phyloP scores from a whole-genome alignment of 2,888 invertebrate species.

The Dynastes maya region DNA sequence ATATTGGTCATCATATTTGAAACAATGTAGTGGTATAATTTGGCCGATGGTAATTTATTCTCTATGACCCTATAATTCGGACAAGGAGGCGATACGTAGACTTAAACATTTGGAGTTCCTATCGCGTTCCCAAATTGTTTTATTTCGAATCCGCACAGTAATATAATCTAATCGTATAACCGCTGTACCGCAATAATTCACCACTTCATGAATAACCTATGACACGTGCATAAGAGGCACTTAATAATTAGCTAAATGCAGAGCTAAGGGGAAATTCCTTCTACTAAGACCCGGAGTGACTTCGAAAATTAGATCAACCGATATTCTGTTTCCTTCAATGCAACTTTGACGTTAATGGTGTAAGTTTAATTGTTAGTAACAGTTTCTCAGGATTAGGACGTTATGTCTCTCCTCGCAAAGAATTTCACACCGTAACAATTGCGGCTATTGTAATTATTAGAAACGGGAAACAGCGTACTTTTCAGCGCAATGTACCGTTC shows the following conservation, averaged over 20 bases:
- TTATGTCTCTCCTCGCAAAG: slow-evolving; percentile 46
- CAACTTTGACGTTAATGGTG: slow-evolving; percentile 59
- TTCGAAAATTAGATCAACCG: slow-evolving; percentile 38
- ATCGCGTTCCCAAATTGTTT: background rate
- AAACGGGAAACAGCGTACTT: no score
- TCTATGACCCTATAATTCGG: no score
- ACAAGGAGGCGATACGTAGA: no score
- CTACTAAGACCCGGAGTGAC: slow-evolving; percentile 12
- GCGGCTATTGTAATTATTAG: background rate
- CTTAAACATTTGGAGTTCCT: no score
- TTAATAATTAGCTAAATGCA: slow-evolving; percentile 40
- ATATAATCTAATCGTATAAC: slow-evolving; percentile 19
- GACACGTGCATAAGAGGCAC: slow-evolving; percentile 26
- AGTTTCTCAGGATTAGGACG: slow-evolving; percentile 53
- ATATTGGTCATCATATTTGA: no score
- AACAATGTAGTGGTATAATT: no score
- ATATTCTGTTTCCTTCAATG: slow-evolving; percentile 36
- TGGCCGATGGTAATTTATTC: no score
- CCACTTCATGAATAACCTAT: slow-evolving; percentile 23
- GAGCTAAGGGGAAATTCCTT: slow-evolving; percentile 29
- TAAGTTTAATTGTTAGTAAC: slow-evolving; percentile 59
- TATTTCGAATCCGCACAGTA: background rate
- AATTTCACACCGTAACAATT: slow-evolving; percentile 37
- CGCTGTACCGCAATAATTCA: slow-evolving; percentile 6
- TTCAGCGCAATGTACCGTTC: no score